phyloP scores from a whole-genome alignment of 2,797 vertebrate species.

The Balearica regulorum region DNA sequence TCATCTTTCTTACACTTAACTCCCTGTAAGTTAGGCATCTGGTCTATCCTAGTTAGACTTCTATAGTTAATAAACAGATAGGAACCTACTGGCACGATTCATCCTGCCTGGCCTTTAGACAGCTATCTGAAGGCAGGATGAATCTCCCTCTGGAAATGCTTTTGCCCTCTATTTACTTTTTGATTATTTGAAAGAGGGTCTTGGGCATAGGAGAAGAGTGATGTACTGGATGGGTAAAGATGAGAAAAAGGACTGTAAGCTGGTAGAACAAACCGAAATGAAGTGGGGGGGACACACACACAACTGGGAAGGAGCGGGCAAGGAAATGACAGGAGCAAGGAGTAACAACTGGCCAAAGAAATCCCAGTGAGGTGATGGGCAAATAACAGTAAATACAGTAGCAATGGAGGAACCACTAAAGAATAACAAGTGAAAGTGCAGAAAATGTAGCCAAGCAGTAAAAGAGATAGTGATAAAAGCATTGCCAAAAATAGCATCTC shows the following conservation, averaged over 20 bases:
- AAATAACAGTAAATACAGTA: not conserved
- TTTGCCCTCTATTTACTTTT: not conserved
- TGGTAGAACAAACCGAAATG: not conserved
- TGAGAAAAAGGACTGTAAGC: not conserved
- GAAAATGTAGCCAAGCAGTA: not conserved
- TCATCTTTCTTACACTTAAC: not conserved
- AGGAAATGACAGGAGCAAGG: not conserved
- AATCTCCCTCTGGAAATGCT: not conserved
- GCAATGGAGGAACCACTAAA: not conserved
- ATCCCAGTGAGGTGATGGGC: not conserved
- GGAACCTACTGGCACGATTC: not conserved
- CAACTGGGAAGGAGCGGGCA: not conserved
- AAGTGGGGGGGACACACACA: not conserved
- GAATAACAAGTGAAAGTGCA: not conserved
- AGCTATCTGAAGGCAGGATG: not conserved
- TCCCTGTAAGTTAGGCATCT: not conserved
- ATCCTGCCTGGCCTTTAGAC: not conserved
- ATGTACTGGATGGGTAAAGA: not conserved
- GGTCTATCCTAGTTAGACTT: not conserved
- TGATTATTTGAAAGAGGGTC: not conserved
- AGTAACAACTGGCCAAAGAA: not conserved
- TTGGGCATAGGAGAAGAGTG: not conserved
- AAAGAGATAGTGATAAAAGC: not conserved
- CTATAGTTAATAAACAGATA: not conserved
- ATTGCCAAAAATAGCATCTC: slow-evolving; percentile 28